Conservation (phyloP, 2,113 vertebrate species). For the Megaceryle torquata region DNA sequence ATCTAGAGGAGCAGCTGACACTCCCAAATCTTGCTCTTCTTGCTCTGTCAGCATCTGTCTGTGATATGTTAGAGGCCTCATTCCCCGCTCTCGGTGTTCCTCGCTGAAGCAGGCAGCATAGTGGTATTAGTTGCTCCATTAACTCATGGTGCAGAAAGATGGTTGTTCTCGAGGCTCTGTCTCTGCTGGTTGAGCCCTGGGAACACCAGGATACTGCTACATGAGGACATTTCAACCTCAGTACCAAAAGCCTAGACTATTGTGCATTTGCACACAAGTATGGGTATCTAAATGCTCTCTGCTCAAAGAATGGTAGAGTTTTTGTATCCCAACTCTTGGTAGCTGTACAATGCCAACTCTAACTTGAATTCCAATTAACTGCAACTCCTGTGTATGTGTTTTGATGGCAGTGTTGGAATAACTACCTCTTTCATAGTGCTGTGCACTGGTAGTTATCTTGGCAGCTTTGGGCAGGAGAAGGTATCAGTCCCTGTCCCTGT, state of each 20-base stretch:
- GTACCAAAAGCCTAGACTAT: neutral
- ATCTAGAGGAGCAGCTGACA: neutral
- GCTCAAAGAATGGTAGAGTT: neutral
- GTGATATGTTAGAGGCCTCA: neutral
- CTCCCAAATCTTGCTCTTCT: neutral
- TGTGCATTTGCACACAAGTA: neutral
- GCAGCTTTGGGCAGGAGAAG: neutral
- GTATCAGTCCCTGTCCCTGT: rapidly evolving
- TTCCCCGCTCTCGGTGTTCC: neutral
- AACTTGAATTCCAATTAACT: neutral
- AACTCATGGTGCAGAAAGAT: neutral
- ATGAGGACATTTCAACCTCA: neutral
- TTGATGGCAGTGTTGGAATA: neutral
- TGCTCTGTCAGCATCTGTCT: neutral
- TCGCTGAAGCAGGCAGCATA: neutral
- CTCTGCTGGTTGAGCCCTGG: neutral
- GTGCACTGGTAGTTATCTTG: neutral
- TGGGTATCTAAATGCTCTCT: neutral
- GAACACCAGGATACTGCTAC: neutral
- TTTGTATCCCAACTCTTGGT: neutral
- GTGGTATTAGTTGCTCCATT: neutral
- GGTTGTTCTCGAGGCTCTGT: rapidly evolving
- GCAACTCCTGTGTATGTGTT: neutral
- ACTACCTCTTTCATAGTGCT: neutral
- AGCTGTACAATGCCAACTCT: neutral